These are phyloP conservation scores for Lasioglossum pauxillum DNA, from an alignment of 2,888 invertebrate genomes.

Conservation along the genomic window DNA sequence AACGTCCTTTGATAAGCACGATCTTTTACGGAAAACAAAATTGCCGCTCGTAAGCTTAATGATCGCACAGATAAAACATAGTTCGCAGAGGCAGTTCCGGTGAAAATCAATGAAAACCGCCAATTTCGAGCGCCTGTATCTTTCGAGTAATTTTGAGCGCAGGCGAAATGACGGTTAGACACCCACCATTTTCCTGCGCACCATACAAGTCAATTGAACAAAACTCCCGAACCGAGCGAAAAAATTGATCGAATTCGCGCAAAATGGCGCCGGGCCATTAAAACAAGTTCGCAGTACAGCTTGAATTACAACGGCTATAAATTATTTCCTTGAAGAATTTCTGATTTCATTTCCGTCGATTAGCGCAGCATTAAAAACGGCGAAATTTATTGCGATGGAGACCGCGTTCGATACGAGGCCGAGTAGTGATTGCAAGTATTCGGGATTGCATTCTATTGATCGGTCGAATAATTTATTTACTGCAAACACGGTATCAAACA, in stretches of 20 bases:
- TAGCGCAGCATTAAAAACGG: neutral
- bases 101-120: neutral
- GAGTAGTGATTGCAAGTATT: neutral
- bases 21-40: neutral
- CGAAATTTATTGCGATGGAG: neutral
- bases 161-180: neutral
- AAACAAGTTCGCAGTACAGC: neutral
- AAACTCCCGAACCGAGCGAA: neutral
- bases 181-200: neutral
- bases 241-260: neutral
- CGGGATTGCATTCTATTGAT: neutral
- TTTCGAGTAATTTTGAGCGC: neutral
- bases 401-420: neutral
- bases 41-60: neutral
- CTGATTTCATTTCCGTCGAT: neutral
- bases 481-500: neutral
- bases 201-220: neutral
- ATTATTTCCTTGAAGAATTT: neutral
- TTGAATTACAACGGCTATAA: neutral
- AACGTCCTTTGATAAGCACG: neutral
- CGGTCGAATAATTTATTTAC: neutral
- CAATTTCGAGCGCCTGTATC: neutral
- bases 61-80: neutral
- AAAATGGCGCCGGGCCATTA: neutral
- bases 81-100: neutral